These are phyloP conservation scores for Neodiprion pinetum DNA, from an alignment of 1,140 invertebrate species.

Conservation along the genomic window DNA sequence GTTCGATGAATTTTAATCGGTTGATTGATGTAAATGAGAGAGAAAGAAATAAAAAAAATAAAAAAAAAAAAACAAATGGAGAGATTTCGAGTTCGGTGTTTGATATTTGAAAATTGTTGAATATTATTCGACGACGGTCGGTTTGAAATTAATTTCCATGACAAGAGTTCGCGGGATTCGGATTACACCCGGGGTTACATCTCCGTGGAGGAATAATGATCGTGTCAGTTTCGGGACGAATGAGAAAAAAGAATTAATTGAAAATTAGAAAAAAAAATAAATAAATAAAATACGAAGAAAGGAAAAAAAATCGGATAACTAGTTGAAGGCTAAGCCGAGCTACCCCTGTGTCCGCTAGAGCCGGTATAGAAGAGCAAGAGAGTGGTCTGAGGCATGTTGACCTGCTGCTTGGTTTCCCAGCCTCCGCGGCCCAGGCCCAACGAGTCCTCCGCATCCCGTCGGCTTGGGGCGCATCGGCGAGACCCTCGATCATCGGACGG, in stretches of 20 bases:
- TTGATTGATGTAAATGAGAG: too few relatives aligned
- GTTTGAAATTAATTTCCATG: too few relatives aligned
- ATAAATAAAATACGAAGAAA: constrained; percentile 18
- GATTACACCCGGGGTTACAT: too few relatives aligned
- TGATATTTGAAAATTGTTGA: too few relatives aligned
- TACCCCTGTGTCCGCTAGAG: constrained; percentile 52
- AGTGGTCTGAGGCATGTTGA: constrained; percentile 50
- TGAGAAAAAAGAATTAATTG: background rate
- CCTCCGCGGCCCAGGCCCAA: constrained; percentile 66
- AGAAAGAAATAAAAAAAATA: too few relatives aligned
- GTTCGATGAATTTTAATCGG: too few relatives aligned
- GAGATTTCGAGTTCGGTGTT: too few relatives aligned
- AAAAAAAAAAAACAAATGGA: too few relatives aligned
- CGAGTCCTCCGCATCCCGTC: constrained; percentile 63
- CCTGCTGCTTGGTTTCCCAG: constrained; percentile 61
- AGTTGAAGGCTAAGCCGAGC: constrained; percentile 46
- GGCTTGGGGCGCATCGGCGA: constrained; percentile 59
- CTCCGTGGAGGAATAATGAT: too few relatives aligned
- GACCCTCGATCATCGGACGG: constrained; percentile 74
- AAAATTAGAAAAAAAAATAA: background rate
- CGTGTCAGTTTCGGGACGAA: background rate
- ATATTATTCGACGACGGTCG: too few relatives aligned
- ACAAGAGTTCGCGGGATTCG: too few relatives aligned
- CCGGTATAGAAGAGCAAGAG: constrained; percentile 43
- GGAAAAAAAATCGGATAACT: background rate